phyloP scores from a whole-genome alignment of 2,888 invertebrate species.

The Caenorhabditis sp. region DNA sequence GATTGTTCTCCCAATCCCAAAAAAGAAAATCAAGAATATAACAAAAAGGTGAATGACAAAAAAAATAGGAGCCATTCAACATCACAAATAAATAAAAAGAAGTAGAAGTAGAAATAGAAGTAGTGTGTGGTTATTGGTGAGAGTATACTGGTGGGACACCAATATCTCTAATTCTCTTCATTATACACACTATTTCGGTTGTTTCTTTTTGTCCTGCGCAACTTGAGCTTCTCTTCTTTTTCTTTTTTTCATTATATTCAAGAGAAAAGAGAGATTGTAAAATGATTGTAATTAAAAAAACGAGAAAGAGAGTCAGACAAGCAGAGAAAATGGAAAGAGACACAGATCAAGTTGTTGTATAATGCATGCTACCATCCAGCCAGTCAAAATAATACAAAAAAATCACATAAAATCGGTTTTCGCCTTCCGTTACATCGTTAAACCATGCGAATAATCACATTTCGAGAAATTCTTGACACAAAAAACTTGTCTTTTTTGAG shows the following conservation, averaged over 20 bases:
- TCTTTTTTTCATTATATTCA: not conserved
- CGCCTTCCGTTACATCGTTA: not conserved
- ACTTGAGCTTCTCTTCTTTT: not conserved
- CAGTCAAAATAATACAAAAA: not conserved
- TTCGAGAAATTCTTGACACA: too few relatives aligned
- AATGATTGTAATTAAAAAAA: not conserved
- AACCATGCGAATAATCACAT: constrained; percentile 1
- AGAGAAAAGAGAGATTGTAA: not conserved
- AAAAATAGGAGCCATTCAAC: too few relatives aligned
- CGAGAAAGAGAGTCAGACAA: not conserved
- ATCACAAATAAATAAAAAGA: too few relatives aligned
- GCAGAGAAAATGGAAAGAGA: not conserved
- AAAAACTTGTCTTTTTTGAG: not conserved
- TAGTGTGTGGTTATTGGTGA: not conserved
- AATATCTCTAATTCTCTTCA: not conserved
- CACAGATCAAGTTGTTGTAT: too few relatives aligned
- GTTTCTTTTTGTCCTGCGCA: not conserved
- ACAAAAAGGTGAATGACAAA: too few relatives aligned
- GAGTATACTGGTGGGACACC: not conserved
- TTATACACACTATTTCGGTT: not conserved
- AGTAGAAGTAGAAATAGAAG: not conserved
- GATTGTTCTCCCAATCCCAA: too few relatives aligned
- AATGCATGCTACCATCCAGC: too few relatives aligned
- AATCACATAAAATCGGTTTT: not conserved
- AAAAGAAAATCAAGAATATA: too few relatives aligned